These are phyloP conservation scores for Lasioglossum malachurum DNA, from an alignment of 2,888 invertebrate species.

Conservation along the genomic window DNA sequence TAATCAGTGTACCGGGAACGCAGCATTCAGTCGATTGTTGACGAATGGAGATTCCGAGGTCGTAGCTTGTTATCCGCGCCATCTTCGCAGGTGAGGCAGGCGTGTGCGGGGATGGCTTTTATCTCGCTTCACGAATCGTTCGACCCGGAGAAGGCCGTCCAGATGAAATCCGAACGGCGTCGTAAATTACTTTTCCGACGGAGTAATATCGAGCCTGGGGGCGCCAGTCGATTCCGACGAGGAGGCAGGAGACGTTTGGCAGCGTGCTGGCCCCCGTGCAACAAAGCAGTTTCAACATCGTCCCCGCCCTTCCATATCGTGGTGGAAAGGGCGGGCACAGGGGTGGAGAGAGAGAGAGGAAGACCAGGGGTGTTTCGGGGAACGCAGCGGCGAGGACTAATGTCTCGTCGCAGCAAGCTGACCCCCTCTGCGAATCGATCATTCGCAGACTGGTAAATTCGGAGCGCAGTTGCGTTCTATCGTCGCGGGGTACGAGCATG, in stretches of 20 bases:
- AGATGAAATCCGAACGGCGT: slow-evolving; percentile 53
- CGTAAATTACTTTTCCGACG: slow-evolving; percentile 60
- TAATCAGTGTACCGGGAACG: neutral
- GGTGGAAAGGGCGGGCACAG: neutral
- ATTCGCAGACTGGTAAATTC: slow-evolving; percentile 56
- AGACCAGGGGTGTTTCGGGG: neutral
- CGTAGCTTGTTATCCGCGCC: neutral
- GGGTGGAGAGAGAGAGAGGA: neutral
- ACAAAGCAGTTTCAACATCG: slow-evolving; percentile 34
- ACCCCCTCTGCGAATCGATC: slow-evolving; percentile 72
- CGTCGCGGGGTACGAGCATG: slow-evolving; percentile 31
- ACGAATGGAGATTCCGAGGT: neutral
- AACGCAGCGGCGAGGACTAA: slow-evolving; percentile 62
- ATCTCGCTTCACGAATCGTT: slow-evolving; percentile 49
- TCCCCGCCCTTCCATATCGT: neutral
- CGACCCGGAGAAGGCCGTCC: slow-evolving; percentile 42
- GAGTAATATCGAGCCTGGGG: slow-evolving; percentile 47
- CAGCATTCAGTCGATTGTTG: neutral
- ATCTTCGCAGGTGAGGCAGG: neutral
- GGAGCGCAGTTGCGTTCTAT: slow-evolving; percentile 51
- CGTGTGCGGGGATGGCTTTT: slow-evolving; percentile 31
- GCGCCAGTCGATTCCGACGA: slow-evolving; percentile 38
- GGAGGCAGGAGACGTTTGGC: slow-evolving; percentile 42
- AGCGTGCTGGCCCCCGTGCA: slow-evolving; percentile 24
- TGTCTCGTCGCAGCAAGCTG: slow-evolving; percentile 71